A percentile compares a stretch with the other conserved stretches of the same genome.
Conservation (phyloP, 37 sponge, comb jelly and placozoan genomes). For the Amphimedon queenslandica region DNA sequence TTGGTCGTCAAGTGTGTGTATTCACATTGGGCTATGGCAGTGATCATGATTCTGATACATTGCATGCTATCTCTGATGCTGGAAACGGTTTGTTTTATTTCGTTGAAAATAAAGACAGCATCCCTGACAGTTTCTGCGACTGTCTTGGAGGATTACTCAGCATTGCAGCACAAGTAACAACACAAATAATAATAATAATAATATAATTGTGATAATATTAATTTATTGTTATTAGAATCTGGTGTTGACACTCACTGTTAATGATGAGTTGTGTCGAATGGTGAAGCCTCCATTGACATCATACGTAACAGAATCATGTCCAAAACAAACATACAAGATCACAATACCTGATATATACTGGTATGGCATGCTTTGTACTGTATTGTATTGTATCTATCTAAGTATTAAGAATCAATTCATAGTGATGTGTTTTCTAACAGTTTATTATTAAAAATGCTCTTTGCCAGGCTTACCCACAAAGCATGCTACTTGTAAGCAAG, state of each 20-base stretch:
- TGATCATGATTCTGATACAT: slow-evolving; percentile 79
- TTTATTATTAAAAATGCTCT: too few relatives aligned
- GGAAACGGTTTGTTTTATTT: slow-evolving; percentile 92
- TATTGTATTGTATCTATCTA: background rate
- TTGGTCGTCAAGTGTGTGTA: slow-evolving; percentile 77
- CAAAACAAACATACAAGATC: slow-evolving; percentile 44
- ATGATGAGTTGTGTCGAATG: too few relatives aligned
- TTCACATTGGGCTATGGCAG: slow-evolving; percentile 90
- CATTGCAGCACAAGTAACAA: slow-evolving; percentile 83
- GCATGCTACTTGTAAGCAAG: too few relatives aligned
- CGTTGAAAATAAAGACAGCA: slow-evolving; percentile 83
- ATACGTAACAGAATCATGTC: too few relatives aligned
- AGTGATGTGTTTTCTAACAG: too few relatives aligned
- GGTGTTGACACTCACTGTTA: slow-evolving; percentile 45
- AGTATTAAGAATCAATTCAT: too few relatives aligned
- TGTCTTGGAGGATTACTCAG: slow-evolving; percentile 94
- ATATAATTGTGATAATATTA: background rate
- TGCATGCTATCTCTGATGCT: slow-evolving; percentile 71
- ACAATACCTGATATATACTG: slow-evolving; percentile 88
- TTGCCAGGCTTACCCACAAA: too few relatives aligned
- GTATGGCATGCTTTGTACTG: slow-evolving; percentile 13
- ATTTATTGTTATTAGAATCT: slow-evolving; percentile 52
- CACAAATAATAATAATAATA: background rate
- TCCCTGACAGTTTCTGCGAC: slow-evolving; percentile 96
- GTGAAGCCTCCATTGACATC: too few relatives aligned